Percentiles rank a stretch among this genome's conserved stretches.
These are phyloP conservation scores for Chymomyza fuscimana DNA, from an alignment of 2,888 invertebrate species.

Conservation along the genomic window DNA sequence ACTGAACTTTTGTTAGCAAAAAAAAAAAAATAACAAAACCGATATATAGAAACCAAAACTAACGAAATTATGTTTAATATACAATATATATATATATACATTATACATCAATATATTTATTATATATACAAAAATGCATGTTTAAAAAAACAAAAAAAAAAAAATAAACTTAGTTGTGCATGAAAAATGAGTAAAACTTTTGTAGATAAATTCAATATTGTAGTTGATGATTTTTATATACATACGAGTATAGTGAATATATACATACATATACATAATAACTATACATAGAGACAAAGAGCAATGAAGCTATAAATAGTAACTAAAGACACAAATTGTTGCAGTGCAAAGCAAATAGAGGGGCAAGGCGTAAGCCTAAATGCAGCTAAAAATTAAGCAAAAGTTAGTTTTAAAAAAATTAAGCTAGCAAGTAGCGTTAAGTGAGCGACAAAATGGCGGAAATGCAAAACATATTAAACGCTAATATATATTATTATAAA, in stretches of 20 bases:
- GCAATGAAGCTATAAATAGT: conserved; percentile 56
- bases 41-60: conserved; percentile 37
- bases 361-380: conserved; percentile 6
- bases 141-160: conserved; percentile 17
- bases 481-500: conserved; percentile 54
- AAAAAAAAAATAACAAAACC: conserved; percentile 37
- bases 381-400: conserved; percentile 31
- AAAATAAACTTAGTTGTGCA: conserved; percentile 43
- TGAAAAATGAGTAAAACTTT: conserved; percentile 39
- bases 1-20: conserved; percentile 61
- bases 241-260: conserved; percentile 21
- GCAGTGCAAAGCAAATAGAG: conserved; percentile 59
- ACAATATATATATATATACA: conserved; percentile 65
- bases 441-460: conserved; percentile 31
- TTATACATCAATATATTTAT: conserved; percentile 44
- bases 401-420: conserved; percentile 25
- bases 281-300: conserved; percentile 32
- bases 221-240: conserved; percentile 71
- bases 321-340: conserved; percentile 71
- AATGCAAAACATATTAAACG: conserved; percentile 64
- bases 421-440: conserved; percentile 15
- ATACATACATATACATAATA: conserved; percentile 17
- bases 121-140: conserved; percentile 25
- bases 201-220: conserved; percentile 65
- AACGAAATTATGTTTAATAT: conserved; percentile 49